Evolutionary conservation across 2,113 vertebrate species (phyloP).

Genomic region (Leptobrachium leishanense): DNA sequence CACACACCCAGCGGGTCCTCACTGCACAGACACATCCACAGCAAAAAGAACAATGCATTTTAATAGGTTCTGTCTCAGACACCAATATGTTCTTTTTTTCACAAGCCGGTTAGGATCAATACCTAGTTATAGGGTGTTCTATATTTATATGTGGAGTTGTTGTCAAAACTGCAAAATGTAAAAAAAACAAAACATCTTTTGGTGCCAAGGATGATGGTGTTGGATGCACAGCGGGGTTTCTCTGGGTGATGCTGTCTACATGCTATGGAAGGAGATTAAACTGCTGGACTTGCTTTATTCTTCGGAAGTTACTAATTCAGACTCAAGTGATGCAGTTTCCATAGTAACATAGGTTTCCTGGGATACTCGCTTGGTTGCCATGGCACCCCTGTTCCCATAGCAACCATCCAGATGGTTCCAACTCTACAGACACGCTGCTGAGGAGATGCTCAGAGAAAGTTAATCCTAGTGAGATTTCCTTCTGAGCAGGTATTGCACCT

Average conservation of each 20-base stretch:
- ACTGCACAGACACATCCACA: too few species aligned
- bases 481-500: conserved; percentile 27
- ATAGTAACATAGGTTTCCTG: conserved; percentile 89
- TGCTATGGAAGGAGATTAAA: conserved; percentile 65
- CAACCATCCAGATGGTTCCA: conserved; percentile 86
- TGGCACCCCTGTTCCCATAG: conserved; percentile 85
- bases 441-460: conserved; percentile 59
- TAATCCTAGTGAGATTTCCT: conserved; percentile 51
- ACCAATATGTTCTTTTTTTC: too few species aligned
- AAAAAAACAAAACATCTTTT: too few species aligned
- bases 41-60: too few species aligned
- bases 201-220: conserved; percentile 1
- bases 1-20: too few species aligned
- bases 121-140: too few species aligned
- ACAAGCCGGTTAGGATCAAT: too few species aligned
- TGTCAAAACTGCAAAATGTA: not conserved
- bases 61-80: too few species aligned
- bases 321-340: conserved; percentile 89
- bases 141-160: too few species aligned
- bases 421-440: conserved; percentile 58
- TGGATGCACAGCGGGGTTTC: too few species aligned
- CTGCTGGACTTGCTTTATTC: conserved; percentile 70
- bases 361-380: conserved; percentile 94
- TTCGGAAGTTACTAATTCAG: conserved; percentile 85
- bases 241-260: conserved; percentile 2